Base-by-base conservation (phyloP, 2,797 vertebrate genomes). In the Melanotaenia maccullochi region DNA sequence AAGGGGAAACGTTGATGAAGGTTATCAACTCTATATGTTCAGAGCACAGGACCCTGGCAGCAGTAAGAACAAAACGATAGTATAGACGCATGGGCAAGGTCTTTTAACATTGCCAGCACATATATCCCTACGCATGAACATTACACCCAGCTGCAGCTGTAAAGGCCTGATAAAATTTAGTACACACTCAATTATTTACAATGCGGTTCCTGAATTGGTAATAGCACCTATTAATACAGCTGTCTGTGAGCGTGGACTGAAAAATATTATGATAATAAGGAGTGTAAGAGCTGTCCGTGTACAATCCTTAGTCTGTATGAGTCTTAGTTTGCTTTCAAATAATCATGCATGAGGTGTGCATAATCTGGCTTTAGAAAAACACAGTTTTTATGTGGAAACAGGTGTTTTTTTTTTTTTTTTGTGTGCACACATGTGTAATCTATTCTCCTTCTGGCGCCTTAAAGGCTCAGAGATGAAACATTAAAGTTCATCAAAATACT, bases 121-220 rank as follows among this genome's bases (percentile, higher is more conserved):
- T 28, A 25, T 4, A 42, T 44, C 32, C n/a, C 35, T 25, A 38
- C 25, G 30, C 44, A 35, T 18, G 20, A 38, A 24, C 49, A 55
- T 36, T n/a, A 47, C 28, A 35, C 35, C 11, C 4, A 36, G 20
- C 28, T 33, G 54, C 54, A 33, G 65, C 38, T 58, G 32, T 35
- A 18, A 36, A 56, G 51, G 24, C 55, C 22, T 25, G 56, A 68
- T 18, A 36, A 58, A 47, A 58, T 60, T 69, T 52, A 60, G 44
- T 38, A 16, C 57, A 69, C 24, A 40, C 24, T 52, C 49, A 60
- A 36, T 51, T 51, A 51, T 60, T 52, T 54, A 61, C 36, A 54
- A 12, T 40, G 18, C 35, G 14, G 20, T 42, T 54, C 22, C 36
- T 16, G 20, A 61, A 40, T 42, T 3, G 3, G 16, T 70, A 55